Conservation (phyloP, 2,797 vertebrate genomes). For the Harpagifer antarcticus region DNA sequence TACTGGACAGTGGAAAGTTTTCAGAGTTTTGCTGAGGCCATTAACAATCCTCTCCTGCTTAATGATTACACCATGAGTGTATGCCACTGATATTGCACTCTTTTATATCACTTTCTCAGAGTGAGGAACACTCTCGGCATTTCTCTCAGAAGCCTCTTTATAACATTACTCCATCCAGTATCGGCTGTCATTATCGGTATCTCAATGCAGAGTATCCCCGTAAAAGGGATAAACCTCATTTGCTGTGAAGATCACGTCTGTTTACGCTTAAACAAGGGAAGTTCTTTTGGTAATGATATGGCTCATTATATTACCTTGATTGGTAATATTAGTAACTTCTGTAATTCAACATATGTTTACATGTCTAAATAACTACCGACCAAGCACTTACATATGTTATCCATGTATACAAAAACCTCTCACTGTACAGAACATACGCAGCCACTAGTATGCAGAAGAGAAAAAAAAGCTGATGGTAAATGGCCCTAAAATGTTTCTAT, state of each 20-base stretch:
- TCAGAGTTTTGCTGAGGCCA: conserved; percentile 27
- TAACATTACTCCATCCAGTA: conserved; percentile 9
- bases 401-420: not conserved
- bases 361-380: not conserved
- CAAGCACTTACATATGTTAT: not conserved
- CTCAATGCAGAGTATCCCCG: not conserved
- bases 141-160: not conserved
- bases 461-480: not conserved
- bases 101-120: conserved; percentile 16
- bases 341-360: conserved; percentile 3
- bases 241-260: not conserved
- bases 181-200: not conserved
- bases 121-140: not conserved
- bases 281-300: conserved; percentile 4
- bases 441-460: not conserved
- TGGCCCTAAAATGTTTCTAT: not conserved
- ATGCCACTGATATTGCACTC: not conserved
- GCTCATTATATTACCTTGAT: conserved; percentile 1
- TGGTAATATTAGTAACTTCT: not conserved
- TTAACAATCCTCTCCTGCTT: conserved; percentile 9
- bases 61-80: conserved; percentile 7
- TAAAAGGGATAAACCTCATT: not conserved
- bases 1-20: conserved; percentile 62
- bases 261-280: conserved; percentile 3
- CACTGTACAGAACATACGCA: not conserved